phyloP scores from a whole-genome alignment of 1,140 invertebrate genomes.

The Bombus waltoni region DNA sequence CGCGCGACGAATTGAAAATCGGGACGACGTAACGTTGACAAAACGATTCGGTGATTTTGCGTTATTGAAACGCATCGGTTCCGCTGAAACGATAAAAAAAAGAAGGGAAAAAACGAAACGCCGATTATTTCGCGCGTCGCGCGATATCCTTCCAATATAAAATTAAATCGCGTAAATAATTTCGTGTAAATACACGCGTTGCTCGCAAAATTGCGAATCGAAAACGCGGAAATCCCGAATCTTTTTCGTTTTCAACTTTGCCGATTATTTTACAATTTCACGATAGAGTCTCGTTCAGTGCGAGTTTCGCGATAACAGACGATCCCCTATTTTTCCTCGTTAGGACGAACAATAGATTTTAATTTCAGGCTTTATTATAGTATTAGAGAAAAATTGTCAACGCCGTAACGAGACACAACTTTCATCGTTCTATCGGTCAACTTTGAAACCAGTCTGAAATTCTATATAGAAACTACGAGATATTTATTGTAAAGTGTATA shows the following conservation, averaged over 20 bases:
- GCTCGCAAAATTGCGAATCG: not conserved
- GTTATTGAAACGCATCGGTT: not conserved
- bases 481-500: too few species aligned
- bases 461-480: too few species aligned
- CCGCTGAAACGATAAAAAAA: not conserved
- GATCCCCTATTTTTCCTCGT: too few species aligned
- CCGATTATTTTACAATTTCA: not conserved
- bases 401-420: too few species aligned
- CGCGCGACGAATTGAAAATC: conserved; percentile 24
- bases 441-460: too few species aligned
- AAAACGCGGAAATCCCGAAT: not conserved
- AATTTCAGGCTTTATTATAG: too few species aligned
- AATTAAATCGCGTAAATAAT: conserved; percentile 35
- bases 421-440: too few species aligned
- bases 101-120: not conserved
- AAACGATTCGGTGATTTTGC: not conserved
- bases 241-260: not conserved
- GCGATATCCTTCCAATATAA: not conserved
- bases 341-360: too few species aligned
- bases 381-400: too few species aligned
- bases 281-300: not conserved
- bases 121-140: conserved; percentile 12
- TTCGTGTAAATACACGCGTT: not conserved
- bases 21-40: not conserved
- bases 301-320: too few species aligned